Conservation (phyloP, 2,888 invertebrate species). For the Nezara viridula region DNA sequence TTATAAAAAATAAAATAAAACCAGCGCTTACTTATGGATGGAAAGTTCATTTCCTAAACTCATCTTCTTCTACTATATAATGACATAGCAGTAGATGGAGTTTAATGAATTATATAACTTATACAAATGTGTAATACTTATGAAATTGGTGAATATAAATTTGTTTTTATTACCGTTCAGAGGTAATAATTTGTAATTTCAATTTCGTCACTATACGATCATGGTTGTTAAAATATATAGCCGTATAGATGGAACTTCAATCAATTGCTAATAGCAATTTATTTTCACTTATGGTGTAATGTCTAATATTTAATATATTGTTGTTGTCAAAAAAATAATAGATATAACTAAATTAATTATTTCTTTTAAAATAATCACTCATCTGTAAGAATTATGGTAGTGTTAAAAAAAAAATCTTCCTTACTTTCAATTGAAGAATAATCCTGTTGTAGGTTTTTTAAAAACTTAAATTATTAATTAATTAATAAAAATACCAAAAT, state of each 20-base stretch:
- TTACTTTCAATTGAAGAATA: background rate
- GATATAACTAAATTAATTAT: background rate
- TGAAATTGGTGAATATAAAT: background rate
- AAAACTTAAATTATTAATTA: no score
- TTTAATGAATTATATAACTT: background rate
- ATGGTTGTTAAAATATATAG: background rate
- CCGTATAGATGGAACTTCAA: background rate
- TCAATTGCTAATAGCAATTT: background rate
- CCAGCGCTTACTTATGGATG: no score
- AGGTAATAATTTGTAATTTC: background rate
- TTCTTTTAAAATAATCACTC: background rate
- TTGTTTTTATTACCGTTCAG: background rate
- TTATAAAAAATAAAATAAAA: background rate
- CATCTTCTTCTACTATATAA: conserved; percentile 6
- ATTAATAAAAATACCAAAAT: background rate
- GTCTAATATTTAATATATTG: background rate
- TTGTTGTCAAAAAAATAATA: background rate
- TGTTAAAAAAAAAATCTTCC: background rate
- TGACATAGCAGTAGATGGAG: background rate
- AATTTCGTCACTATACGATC: conserved; percentile 22
- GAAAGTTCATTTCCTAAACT: background rate
- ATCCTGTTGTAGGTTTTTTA: no score
- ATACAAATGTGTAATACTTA: background rate
- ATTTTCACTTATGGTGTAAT: background rate
- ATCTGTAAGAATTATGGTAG: background rate